Evolutionary conservation across 1,140 invertebrate genomes (phyloP).

Genomic region (Drosophila jambulina): DNA sequence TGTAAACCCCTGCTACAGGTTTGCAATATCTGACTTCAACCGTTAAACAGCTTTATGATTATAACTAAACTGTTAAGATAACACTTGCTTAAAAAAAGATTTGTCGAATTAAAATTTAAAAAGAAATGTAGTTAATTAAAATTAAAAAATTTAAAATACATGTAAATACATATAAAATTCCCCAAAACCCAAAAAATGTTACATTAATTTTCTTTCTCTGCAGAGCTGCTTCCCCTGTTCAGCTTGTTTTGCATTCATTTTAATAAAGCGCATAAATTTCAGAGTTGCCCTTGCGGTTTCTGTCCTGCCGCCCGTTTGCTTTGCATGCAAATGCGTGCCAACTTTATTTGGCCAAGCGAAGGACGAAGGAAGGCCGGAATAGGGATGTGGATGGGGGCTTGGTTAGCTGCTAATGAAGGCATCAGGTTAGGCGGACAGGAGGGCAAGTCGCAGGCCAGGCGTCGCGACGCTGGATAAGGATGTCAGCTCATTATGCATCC

Average conservation of each 20-base stretch:
- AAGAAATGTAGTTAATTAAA: not conserved
- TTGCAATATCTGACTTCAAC: not conserved
- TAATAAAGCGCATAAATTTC: constrained; percentile 80
- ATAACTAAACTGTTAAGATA: not conserved
- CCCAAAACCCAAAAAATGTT: too few relatives aligned
- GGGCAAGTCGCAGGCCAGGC: constrained; percentile 17
- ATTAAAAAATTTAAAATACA: not conserved
- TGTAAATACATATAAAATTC: not conserved
- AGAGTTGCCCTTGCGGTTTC: constrained; percentile 65
- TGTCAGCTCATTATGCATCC: constrained; percentile 76
- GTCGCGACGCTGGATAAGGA: constrained; percentile 33
- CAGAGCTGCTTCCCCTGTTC: constrained; percentile 8
- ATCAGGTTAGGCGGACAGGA: constrained; percentile 33
- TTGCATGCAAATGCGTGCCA: constrained; percentile 72
- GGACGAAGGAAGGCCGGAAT: not conserved
- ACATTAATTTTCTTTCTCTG: not conserved
- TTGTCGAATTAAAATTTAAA: not conserved
- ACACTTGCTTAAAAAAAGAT: not conserved
- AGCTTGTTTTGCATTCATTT: constrained; percentile 76
- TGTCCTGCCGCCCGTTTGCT: constrained; percentile 46
- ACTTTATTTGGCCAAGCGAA: constrained; percentile 69
- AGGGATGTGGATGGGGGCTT: not conserved
- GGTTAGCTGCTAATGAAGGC: constrained; percentile 70
- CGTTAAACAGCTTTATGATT: not conserved
- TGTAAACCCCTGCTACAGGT: not conserved